Percentiles rank a stretch among this genome's conserved stretches.
Conservation (phyloP, 1,140 invertebrate genomes). For the Tenebrio molitor region DNA sequence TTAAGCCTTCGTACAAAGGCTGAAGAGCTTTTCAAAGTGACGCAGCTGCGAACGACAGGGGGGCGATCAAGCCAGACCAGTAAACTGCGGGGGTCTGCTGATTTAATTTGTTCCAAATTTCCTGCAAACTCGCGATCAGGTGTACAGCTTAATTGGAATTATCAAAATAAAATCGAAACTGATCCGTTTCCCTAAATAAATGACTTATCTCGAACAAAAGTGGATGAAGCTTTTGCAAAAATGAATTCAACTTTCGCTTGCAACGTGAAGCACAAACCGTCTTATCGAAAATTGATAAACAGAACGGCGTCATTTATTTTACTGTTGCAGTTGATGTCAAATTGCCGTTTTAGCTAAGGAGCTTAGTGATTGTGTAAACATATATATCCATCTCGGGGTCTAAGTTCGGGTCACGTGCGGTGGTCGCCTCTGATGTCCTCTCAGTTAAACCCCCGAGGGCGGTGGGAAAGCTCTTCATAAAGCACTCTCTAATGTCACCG, state of each 20-base stretch:
- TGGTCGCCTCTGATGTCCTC: conserved; percentile 7
- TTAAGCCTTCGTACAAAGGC: conserved; percentile 59
- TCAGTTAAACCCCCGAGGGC: neutral
- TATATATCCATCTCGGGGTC: neutral
- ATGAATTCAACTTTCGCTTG: neutral
- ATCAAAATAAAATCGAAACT: neutral
- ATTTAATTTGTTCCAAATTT: conserved; percentile 43
- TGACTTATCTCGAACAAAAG: no score
- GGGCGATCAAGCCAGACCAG: conserved; percentile 30
- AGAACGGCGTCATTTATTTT: no score
- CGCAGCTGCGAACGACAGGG: conserved; percentile 58
- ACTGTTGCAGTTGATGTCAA: neutral
- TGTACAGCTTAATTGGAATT: conserved; percentile 32
- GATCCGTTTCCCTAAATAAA: no score
- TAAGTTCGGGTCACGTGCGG: conserved; percentile 23
- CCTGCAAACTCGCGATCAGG: conserved; percentile 33
- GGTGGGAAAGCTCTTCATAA: neutral
- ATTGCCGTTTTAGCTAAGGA: conserved; percentile 6
- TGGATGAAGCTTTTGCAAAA: neutral
- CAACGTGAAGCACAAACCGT: no score
- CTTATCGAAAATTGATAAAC: no score
- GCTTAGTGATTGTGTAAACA: conserved; percentile 10
- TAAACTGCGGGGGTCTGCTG: conserved; percentile 16
- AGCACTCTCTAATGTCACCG: conserved; percentile 20
- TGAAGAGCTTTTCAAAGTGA: conserved; percentile 56